phyloP scores from a whole-genome alignment of 2,113 vertebrate genomes.

The Myiozetetes cayanensis region DNA sequence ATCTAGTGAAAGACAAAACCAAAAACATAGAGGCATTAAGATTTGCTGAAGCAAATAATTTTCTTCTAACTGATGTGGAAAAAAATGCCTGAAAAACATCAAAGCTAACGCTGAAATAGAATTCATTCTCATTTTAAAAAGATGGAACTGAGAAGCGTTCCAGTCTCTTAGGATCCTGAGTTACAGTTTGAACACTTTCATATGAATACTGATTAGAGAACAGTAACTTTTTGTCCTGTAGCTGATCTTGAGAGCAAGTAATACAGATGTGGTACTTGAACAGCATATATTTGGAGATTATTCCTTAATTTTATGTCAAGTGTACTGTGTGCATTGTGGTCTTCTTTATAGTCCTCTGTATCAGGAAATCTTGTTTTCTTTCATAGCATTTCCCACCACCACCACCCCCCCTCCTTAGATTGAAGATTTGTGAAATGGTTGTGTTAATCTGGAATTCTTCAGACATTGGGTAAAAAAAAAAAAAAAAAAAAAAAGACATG shows the following conservation, averaged over 20 bases:
- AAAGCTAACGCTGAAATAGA: not conserved
- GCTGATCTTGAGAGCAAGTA: not conserved
- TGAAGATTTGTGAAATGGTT: not conserved
- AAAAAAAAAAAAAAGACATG: no score
- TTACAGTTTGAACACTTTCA: not conserved
- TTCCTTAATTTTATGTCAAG: not conserved
- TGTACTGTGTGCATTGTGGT: not conserved
- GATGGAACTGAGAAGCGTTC: not conserved
- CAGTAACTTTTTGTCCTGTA: not conserved
- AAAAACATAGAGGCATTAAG: not conserved
- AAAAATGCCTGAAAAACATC: not conserved
- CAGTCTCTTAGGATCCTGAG: not conserved
- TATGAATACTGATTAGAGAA: constrained; percentile 12
- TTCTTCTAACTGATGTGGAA: not conserved
- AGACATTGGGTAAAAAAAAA: not conserved
- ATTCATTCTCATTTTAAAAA: not conserved
- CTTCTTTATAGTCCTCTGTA: not conserved
- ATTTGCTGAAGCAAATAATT: not conserved
- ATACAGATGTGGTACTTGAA: not conserved
- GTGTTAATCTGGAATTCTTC: not conserved
- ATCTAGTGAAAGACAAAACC: not conserved
- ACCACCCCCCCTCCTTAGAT: rapidly evolving
- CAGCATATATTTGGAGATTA: not conserved
- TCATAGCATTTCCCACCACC: not conserved
- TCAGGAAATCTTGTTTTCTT: not conserved